Evolutionary conservation across 2,888 invertebrate species (phyloP), one percentile per base, ranked within the genome.

Genomic region (Andrena hattorfiana): DNA sequence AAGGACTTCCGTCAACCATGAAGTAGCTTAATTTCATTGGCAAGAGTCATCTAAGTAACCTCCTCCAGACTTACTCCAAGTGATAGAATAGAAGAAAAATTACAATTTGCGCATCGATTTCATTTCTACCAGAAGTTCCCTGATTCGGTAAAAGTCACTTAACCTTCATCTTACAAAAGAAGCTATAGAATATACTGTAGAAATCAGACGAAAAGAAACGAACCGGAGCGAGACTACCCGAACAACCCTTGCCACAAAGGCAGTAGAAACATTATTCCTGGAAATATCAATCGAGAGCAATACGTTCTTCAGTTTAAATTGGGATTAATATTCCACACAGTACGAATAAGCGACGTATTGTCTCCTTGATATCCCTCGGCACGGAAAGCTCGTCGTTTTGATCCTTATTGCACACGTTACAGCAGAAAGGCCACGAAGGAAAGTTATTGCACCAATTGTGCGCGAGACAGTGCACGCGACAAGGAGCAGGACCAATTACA

Each of bases 381-480:
- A 77, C 26, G 20, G 78, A 71, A 71, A 71, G 56, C 68, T 74
- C 56, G 26, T 67, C 56, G 59, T 54, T 54, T 80, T 66, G 81
- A 82, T 86, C 78, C 74, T 76, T 85, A 84, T 87, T 82, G 77
- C 82, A 77, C 75, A 70, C 76, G 54, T 83, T 69, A 69, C 49
- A 63, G 56, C 72, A 54, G 51, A 69, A 77, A 74, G 6, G 20
- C 51, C 56, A 71, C 23, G 10, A 59, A 67, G 28, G 48, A 54
- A 66, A 78, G 77, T 71, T 87, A 85, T 88, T 88, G 88, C 89
- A 88, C 89, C 83, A 81, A 75, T 81, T 26, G 56, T 35, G 74
- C 74, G 79, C 81, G 66, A 49, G 51, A 77, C 71, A 68, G 76
- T 69, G 63, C 77, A 69, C 56, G 76, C 78, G 64, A 75, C 66